Percentiles rank a stretch among this genome's conserved stretches.
phyloP scores from a whole-genome alignment of 2,113 vertebrate species.

The Rhizomys pruinosus region DNA sequence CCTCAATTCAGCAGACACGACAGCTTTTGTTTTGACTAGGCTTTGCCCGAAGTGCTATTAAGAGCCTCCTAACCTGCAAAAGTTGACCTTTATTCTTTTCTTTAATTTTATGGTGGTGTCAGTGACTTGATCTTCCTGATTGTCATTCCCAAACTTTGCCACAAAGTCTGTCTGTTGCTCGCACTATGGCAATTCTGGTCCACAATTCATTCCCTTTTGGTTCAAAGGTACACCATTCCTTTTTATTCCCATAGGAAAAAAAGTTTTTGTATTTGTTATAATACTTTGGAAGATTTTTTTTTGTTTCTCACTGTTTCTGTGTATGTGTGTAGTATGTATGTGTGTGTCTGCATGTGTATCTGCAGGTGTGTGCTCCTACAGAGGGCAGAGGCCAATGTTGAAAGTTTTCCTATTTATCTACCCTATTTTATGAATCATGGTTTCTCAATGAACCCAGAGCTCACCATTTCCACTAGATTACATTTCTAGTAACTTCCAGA shows the following conservation, averaged over 20 bases:
- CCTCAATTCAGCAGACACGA: conserved; percentile 12
- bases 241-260: conserved; percentile 15
- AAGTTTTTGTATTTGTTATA: conserved; percentile 33
- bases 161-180: background rate
- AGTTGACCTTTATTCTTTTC: background rate
- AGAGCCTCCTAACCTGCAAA: background rate
- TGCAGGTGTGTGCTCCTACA: background rate
- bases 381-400: background rate
- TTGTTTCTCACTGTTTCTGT: background rate
- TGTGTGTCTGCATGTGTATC: background rate
- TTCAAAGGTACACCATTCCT: background rate
- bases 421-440: background rate
- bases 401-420: background rate
- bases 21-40: conserved; percentile 32
- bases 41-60: conserved; percentile 3
- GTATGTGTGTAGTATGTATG: background rate
- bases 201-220: conserved; percentile 27
- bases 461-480: background rate
- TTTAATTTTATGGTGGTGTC: background rate
- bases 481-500: background rate
- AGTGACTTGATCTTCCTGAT: background rate
- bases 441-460: background rate
- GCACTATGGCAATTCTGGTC: background rate
- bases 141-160: background rate
- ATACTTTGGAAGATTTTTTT: background rate